Percentiles rank a stretch among this genome's conserved stretches.
These are phyloP conservation scores for Antechinus flavipes DNA, from an alignment of 2,113 vertebrate genomes.

Conservation along the genomic window DNA sequence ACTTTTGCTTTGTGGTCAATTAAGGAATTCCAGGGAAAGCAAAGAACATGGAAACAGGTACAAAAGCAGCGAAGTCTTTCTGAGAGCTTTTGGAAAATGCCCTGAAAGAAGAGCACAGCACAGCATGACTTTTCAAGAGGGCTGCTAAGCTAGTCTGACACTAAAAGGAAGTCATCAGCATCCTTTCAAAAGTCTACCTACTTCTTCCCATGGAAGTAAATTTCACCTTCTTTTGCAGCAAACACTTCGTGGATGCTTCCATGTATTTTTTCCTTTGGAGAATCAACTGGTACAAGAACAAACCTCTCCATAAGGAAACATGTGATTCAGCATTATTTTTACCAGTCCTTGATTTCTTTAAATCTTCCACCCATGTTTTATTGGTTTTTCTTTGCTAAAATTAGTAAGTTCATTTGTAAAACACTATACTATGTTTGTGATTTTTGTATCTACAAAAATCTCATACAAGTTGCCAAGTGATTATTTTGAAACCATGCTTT, in stretches of 20 bases:
- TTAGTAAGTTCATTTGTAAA: background rate
- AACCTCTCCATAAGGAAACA: conserved; percentile 48
- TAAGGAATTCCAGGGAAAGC: conserved; percentile 20
- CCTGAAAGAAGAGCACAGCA: background rate
- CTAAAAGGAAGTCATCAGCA: conserved; percentile 1
- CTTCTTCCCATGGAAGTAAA: conserved; percentile 21
- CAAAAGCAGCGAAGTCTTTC: background rate
- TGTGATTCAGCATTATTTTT: background rate
- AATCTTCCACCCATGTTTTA: background rate
- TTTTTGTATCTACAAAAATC: background rate
- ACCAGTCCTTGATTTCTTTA: background rate
- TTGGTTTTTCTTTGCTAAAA: background rate
- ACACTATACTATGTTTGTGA: background rate
- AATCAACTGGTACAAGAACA: background rate
- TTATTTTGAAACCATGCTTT: background rate
- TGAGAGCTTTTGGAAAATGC: conserved; percentile 3
- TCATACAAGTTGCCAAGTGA: background rate
- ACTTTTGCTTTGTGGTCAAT: conserved; percentile 10
- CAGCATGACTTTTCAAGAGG: conserved; percentile 22
- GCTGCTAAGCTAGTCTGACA: conserved; percentile 13
- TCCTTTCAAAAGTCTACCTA: conserved; percentile 44
- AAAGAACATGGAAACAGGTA: conserved; percentile 10
- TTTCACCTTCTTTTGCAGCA: conserved; percentile 46
- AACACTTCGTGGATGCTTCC: conserved; percentile 40
- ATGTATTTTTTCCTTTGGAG: conserved; percentile 30